Conservation (phyloP, 2,888 invertebrate genomes). For the Eristalinus aeneus region DNA sequence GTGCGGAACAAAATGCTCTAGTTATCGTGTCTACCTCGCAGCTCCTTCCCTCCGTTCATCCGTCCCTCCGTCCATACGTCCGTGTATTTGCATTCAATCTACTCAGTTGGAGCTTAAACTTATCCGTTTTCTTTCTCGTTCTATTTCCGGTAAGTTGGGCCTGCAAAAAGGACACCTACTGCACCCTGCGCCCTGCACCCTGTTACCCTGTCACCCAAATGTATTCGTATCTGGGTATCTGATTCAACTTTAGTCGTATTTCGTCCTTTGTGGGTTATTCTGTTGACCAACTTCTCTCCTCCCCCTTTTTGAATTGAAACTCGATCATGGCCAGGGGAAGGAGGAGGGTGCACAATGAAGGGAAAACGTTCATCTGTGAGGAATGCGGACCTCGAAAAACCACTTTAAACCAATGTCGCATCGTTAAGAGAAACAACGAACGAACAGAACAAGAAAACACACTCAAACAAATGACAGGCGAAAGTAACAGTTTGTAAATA, state of each 20-base stretch:
- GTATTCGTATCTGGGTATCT: background rate
- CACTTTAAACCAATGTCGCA: slow-evolving; percentile 20
- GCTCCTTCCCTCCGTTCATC: background rate
- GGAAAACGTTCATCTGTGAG: background rate
- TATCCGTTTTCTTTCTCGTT: background rate
- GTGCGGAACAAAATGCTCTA: slow-evolving; percentile 34
- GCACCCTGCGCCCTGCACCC: background rate
- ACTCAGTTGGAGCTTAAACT: slow-evolving; percentile 24
- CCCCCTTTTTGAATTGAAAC: slow-evolving; percentile 61
- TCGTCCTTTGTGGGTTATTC: slow-evolving; percentile 16
- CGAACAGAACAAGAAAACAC: background rate
- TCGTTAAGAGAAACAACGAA: background rate
- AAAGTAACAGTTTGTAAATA: slow-evolving; percentile 66
- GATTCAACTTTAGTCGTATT: background rate
- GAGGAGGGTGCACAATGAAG: background rate
- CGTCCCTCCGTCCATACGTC: background rate
- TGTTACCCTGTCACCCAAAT: background rate
- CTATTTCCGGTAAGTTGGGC: slow-evolving; percentile 46
- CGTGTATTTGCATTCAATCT: slow-evolving; percentile 55
- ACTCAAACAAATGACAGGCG: slow-evolving; percentile 31
- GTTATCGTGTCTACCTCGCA: background rate
- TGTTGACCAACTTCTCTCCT: slow-evolving; percentile 39
- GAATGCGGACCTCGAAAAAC: background rate
- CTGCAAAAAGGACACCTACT: background rate
- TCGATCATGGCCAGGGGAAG: background rate